Evolutionary conservation across 92 coral and sea anemone genomes (phyloP).

Genomic region (Epizoanthus rinbou): DNA sequence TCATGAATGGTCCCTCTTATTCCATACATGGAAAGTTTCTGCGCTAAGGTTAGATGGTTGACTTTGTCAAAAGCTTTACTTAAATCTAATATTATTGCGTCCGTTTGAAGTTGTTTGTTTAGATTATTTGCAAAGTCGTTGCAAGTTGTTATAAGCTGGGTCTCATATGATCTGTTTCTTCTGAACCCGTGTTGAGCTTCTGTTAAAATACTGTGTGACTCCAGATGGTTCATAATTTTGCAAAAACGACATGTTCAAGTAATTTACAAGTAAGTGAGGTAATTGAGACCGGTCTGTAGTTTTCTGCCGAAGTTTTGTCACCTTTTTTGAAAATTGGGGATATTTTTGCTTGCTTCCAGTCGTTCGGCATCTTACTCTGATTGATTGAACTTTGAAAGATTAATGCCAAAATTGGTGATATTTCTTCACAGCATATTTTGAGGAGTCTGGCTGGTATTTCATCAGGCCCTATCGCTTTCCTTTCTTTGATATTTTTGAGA

Average conservation of each 20-base stretch:
- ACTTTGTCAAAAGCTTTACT: slow-evolving; percentile 14
- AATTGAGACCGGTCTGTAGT: slow-evolving; percentile 17
- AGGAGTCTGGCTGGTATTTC: slow-evolving; percentile 18
- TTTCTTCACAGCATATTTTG: slow-evolving; percentile 14
- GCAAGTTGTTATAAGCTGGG: slow-evolving; percentile 17
- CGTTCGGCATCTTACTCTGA: slow-evolving; percentile 12
- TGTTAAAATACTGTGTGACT: slow-evolving; percentile 14
- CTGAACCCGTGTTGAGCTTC: slow-evolving; percentile 18
- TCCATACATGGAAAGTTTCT: slow-evolving; percentile 15
- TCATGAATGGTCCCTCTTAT: slow-evolving; percentile 16
- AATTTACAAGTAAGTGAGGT: slow-evolving; percentile 10
- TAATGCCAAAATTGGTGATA: slow-evolving; percentile 8
- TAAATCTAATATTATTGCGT: slow-evolving; percentile 2
- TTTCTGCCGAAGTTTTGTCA: slow-evolving; percentile 16
- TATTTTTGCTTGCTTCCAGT: slow-evolving; percentile 12
- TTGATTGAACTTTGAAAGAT: slow-evolving; percentile 13
- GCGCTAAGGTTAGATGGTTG: slow-evolving; percentile 18
- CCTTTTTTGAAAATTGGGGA: slow-evolving; percentile 15
- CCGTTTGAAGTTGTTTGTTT: slow-evolving; percentile 11
- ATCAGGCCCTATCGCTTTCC: slow-evolving; percentile 13
- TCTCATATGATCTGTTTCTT: slow-evolving; percentile 12
- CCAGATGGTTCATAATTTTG: slow-evolving; percentile 15
- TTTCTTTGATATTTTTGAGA: slow-evolving; percentile 13
- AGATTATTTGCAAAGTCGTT: slow-evolving; percentile 14
- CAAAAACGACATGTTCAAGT: slow-evolving; percentile 15